phyloP scores from a whole-genome alignment of 1,140 invertebrate species.

The Dysdera silvatica region DNA sequence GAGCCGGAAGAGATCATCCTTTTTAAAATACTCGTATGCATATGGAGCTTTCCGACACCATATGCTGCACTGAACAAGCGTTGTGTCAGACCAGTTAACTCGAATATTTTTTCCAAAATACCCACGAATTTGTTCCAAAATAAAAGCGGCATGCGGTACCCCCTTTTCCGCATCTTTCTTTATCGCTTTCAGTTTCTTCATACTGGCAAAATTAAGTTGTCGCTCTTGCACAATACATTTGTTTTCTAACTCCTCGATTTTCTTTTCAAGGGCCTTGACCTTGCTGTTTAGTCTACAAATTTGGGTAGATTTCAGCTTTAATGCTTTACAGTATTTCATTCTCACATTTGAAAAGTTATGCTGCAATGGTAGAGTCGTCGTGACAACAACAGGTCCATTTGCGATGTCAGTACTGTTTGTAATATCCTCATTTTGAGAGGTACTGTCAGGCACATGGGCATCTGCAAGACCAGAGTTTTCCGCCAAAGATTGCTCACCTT shows the following conservation, averaged over 20 bases:
- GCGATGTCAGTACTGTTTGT: neutral
- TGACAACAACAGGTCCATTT: conserved; percentile 22
- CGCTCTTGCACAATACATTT: conserved; percentile 22
- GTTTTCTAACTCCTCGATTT: conserved; percentile 23
- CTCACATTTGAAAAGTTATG: conserved; percentile 18
- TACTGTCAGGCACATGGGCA: too few species aligned
- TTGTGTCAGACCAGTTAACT: conserved; percentile 23
- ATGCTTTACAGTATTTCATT: conserved; percentile 4
- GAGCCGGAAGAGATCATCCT: conserved; percentile 22
- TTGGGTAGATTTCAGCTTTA: conserved; percentile 17
- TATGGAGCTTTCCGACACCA: conserved; percentile 27
- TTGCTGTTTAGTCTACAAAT: conserved; percentile 7
- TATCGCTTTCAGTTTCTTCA: conserved; percentile 21
- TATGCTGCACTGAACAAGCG: conserved; percentile 11
- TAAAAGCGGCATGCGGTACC: conserved; percentile 16
- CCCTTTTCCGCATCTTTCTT: conserved; percentile 17
- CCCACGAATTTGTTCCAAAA: conserved; percentile 22
- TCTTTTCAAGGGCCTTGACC: conserved; percentile 3
- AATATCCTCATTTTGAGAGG: neutral
- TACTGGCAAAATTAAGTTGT: conserved; percentile 18
- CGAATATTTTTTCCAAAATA: conserved; percentile 9
- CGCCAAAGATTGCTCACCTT: neutral
- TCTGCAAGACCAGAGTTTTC: neutral
- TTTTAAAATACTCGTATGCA: conserved; percentile 28
- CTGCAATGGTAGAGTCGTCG: conserved; percentile 8